These are phyloP conservation scores for Hydra vulgaris DNA, from an alignment of 30 jellyfish, hydroid and myxozoan species.

Conservation along the genomic window DNA sequence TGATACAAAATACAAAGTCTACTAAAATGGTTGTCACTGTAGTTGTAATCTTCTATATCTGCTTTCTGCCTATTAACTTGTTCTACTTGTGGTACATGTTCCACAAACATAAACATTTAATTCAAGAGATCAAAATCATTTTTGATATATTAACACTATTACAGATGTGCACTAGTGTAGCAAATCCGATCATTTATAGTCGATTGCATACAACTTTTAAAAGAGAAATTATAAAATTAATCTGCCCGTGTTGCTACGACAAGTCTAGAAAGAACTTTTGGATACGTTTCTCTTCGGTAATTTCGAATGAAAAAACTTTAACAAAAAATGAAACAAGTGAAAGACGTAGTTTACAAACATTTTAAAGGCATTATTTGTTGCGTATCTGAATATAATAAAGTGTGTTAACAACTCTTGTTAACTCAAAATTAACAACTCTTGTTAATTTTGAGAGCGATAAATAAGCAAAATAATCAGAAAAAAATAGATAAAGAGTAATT, in stretches of 20 bases:
- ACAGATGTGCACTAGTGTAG: constrained; percentile 60
- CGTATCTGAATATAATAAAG: too few relatives aligned
- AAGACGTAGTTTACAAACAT: too few relatives aligned
- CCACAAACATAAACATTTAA: background rate
- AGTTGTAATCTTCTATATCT: constrained; percentile 41
- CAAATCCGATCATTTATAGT: constrained; percentile 75
- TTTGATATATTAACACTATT: constrained; percentile 32
- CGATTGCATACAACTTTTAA: constrained; percentile 75
- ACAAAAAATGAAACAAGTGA: too few relatives aligned
- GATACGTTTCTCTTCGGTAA: background rate
- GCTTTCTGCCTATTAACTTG: constrained; percentile 53
- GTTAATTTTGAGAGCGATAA: too few relatives aligned
- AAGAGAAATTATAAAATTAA: constrained; percentile 36
- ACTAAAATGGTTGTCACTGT: constrained; percentile 59
- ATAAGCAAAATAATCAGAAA: too few relatives aligned
- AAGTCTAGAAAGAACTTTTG: background rate
- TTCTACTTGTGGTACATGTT: constrained; percentile 28
- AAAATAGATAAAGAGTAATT: too few relatives aligned
- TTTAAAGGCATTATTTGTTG: too few relatives aligned
- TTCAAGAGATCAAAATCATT: background rate
- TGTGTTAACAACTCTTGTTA: too few relatives aligned
- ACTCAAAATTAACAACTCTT: too few relatives aligned
- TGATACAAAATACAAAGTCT: constrained; percentile 48
- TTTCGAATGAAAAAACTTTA: background rate
- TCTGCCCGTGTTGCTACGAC: constrained; percentile 48